A percentile compares a stretch with the other conserved stretches of the same genome.
Conservation (phyloP, 2,797 vertebrate species). For the Ambastaia sidthimunki region DNA sequence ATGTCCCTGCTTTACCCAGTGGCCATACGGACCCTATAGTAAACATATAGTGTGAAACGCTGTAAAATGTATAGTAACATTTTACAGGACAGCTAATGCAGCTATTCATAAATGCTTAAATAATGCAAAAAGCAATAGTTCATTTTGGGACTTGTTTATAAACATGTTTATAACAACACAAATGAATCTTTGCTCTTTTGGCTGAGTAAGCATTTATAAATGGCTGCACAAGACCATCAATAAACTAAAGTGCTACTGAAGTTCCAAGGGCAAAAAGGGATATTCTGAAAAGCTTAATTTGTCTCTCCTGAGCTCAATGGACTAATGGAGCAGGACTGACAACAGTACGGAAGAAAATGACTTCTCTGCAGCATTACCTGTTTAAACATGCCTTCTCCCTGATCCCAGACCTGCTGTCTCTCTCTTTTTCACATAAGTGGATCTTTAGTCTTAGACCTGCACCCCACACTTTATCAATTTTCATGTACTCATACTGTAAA, state of each 20-base stretch:
- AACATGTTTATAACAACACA: neutral
- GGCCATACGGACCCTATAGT: constrained; percentile 93
- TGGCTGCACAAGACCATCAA: constrained; percentile 15
- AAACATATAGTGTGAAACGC: constrained; percentile 26
- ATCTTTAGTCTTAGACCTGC: constrained; percentile 44
- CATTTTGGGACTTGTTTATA: neutral
- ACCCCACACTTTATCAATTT: constrained; percentile 43
- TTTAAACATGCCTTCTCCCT: constrained; percentile 47
- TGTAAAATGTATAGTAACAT: constrained; percentile 40
- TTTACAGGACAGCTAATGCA: neutral
- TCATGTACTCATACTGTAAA: constrained; percentile 45
- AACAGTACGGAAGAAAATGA: constrained; percentile 68
- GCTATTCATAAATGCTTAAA: constrained; percentile 8
- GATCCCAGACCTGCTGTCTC: constrained; percentile 64
- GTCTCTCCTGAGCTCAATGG: constrained; percentile 25
- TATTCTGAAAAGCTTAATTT: constrained; percentile 14
- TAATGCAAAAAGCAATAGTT: neutral
- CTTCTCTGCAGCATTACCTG: constrained; percentile 62
- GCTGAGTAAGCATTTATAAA: constrained; percentile 35
- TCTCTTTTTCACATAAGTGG: constrained; percentile 43
- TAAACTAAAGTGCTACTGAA: constrained; percentile 50
- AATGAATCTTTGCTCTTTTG: neutral
- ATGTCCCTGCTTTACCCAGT: constrained; percentile 98
- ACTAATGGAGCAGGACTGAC: constrained; percentile 40
- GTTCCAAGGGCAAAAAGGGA: constrained; percentile 20